phyloP scores from a whole-genome alignment of 2,888 invertebrate species.

The Stenotaenia linearis region DNA sequence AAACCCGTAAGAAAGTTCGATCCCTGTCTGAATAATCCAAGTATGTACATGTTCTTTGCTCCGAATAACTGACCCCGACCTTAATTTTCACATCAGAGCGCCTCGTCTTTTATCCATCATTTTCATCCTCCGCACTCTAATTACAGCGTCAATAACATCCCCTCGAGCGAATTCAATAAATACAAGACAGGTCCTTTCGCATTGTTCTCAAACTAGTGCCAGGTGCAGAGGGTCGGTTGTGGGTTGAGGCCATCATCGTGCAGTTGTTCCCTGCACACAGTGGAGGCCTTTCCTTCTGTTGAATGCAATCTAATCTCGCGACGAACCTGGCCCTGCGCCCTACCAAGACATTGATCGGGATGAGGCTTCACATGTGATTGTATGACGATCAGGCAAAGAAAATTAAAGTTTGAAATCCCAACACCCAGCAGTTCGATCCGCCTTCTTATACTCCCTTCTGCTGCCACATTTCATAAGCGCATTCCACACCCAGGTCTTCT shows the following conservation, averaged over 20 bases:
- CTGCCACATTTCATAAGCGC: background rate
- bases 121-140: background rate
- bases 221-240: background rate
- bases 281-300: background rate
- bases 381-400: constrained; percentile 24
- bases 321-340: background rate
- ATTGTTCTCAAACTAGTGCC: background rate
- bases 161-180: background rate
- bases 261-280: background rate
- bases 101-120: background rate
- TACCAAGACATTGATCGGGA: constrained; percentile 27
- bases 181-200: background rate
- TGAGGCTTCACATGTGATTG: constrained; percentile 19
- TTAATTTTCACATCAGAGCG: background rate
- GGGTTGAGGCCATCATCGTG: background rate
- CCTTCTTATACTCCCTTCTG: background rate
- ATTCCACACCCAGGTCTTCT: background rate
- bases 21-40: background rate
- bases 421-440: background rate
- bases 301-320: background rate
- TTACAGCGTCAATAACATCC: background rate
- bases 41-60: background rate
- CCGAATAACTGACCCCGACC: background rate
- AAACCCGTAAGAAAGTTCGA: background rate
- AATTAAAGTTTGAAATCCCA: constrained; percentile 27